Conservation (phyloP, 2,113 vertebrate genomes). For the Silurus glanis region DNA sequence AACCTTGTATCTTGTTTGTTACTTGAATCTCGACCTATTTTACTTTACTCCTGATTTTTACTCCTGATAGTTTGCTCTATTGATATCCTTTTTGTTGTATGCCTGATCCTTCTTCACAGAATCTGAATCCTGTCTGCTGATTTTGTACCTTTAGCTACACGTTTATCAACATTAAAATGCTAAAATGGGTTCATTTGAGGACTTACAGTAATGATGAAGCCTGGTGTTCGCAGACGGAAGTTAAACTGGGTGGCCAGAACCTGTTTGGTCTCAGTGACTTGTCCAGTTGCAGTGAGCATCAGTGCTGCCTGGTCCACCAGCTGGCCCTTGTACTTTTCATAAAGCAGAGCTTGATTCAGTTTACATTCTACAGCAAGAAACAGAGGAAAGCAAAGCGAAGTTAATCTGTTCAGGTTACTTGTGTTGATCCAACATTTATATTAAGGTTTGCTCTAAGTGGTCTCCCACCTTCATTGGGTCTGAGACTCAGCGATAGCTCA, state of each 20-base stretch:
- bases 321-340: slow-evolving; percentile 75
- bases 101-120: no score
- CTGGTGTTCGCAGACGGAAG: slow-evolving; percentile 81
- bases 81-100: no score
- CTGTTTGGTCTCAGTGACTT: slow-evolving; percentile 79
- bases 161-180: not conserved
- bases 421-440: no score
- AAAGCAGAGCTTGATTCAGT: slow-evolving; percentile 72
- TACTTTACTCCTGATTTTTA: no score
- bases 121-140: no score
- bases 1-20: no score
- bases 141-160: no score
- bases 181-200: not conserved
- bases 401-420: not conserved
- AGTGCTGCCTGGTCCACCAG: slow-evolving; percentile 84
- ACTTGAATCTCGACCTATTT: no score
- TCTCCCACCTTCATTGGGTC: not conserved
- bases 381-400: not conserved
- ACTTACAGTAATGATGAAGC: slow-evolving; percentile 71
- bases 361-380: slow-evolving; percentile 63
- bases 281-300: slow-evolving; percentile 79
- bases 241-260: slow-evolving; percentile 84
- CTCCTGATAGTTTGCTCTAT: no score
- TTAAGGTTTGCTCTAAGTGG: no score
- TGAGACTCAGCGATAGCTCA: no score